Percentiles rank a stretch among this genome's conserved stretches.
phyloP scores from a whole-genome alignment of 2,888 invertebrate genomes.

The Apodemia duryi region DNA sequence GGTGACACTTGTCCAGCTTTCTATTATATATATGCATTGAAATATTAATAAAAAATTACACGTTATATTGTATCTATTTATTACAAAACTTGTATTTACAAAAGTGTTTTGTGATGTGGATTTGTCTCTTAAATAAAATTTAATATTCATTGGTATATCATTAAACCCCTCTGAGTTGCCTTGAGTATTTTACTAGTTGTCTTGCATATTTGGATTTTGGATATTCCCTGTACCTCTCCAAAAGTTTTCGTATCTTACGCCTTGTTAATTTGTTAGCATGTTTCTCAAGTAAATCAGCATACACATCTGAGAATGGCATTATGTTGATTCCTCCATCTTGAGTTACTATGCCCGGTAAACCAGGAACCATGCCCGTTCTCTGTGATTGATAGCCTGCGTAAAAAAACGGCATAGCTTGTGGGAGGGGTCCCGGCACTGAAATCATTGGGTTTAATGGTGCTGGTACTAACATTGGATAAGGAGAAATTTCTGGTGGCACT shows the following conservation, averaged over 20 bases:
- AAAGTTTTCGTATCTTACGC: conserved; percentile 42
- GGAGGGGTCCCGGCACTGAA: conserved; percentile 1
- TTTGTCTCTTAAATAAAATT: neutral
- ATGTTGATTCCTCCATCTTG: conserved; percentile 61
- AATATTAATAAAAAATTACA: neutral
- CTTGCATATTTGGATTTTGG: conserved; percentile 28
- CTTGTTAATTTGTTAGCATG: conserved; percentile 53
- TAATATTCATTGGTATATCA: neutral
- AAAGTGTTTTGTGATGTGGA: neutral
- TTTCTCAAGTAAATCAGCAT: conserved; percentile 55
- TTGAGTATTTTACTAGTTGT: conserved; percentile 18
- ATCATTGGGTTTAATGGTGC: conserved; percentile 17
- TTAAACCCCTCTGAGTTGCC: conserved; percentile 11
- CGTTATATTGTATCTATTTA: neutral
- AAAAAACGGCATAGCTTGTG: conserved; percentile 18
- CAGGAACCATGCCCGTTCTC: conserved; percentile 51
- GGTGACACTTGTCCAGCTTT: neutral
- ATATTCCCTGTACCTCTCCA: conserved; percentile 40
- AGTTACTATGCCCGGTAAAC: conserved; percentile 52
- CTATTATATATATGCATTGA: neutral
- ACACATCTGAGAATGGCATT: conserved; percentile 62
- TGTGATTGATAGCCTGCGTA: conserved; percentile 29
- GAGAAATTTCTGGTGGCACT: neutral
- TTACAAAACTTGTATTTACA: conserved; percentile 2
- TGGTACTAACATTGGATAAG: conserved; percentile 18